Base-by-base conservation (phyloP, 2,113 vertebrate genomes). In the Pluvianellus socialis region DNA sequence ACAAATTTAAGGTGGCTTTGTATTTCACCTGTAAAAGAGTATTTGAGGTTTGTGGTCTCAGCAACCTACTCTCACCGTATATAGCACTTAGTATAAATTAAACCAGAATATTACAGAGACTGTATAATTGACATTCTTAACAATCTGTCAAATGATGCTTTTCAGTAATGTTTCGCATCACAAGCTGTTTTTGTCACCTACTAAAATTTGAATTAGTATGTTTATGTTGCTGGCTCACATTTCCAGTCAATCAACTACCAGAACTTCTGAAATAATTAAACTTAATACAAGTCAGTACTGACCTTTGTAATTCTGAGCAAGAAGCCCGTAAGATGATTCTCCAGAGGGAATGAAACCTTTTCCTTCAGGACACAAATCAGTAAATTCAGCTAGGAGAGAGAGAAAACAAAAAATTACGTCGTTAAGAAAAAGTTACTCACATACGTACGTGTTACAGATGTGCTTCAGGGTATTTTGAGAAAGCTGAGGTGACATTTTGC, bases 311-410 rank as follows among this genome's bases (percentile, higher is more conserved):
- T 93, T 98, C 58, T 98, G 97, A 40, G 96, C 93, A 88, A 97
- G 96, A 33, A 94, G 95, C 33, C 97, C 98, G 1, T 98, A 98
- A 76, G 98, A 94, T 26, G 97, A 80, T 35, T 99, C 99, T 97
- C 95, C 98, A 61, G 83, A 95, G 17, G 99, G 99, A 90, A 99
- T 97, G 68, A 98, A 98, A 40, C 99, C 99, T 98, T 98, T 98
- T 75, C 99, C 99, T 91, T 98, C 98, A 23, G 99, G 99, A 98
- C 99, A 99, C 98, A 99, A 98, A 93, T 99, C 98, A 56, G 98
- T 95, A 97, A 99, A 99, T 97, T 99, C 99, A 98, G 99, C 99
- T 99, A 98, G 90, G 44, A 94, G 53, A 91, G 59, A 79, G 42
- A 88, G 27, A 88, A 93, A 91, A 40, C 18, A 86, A 90, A 86